Evolutionary conservation across 2,888 invertebrate species (phyloP).

Genomic region (Cheiracanthium punctorium): DNA sequence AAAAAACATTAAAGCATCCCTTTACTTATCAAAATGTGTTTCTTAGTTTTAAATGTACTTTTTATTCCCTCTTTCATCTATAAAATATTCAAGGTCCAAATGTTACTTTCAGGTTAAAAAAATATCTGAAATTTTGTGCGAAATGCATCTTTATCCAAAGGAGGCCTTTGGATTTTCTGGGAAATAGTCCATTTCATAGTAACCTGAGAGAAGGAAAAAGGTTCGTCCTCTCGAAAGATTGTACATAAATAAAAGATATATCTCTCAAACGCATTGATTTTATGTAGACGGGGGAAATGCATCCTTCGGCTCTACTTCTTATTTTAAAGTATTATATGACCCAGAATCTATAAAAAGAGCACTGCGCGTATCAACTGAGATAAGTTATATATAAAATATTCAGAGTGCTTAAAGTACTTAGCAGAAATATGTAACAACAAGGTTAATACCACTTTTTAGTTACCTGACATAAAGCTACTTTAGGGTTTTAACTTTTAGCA

Average conservation of each 20-base stretch:
- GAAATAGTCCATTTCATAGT: background rate
- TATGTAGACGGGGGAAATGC: background rate
- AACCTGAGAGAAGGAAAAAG: background rate
- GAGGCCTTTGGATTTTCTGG: background rate
- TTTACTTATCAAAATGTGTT: too few species aligned
- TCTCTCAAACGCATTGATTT: background rate
- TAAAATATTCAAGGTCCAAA: too few species aligned
- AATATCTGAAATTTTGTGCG: background rate
- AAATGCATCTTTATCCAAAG: background rate
- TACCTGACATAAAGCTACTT: too few species aligned
- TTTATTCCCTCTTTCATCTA: too few species aligned
- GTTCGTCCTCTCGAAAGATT: background rate
- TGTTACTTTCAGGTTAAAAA: background rate
- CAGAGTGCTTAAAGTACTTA: too few species aligned
- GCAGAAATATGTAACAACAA: too few species aligned
- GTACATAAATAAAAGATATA: slow-evolving; percentile 5
- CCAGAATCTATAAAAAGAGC: background rate
- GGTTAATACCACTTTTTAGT: too few species aligned
- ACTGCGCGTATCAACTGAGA: background rate
- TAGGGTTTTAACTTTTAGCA: too few species aligned
- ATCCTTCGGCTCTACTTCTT: background rate
- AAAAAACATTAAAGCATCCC: too few species aligned
- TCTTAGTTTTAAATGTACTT: too few species aligned
- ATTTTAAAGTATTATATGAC: background rate
- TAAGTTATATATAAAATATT: background rate